These are phyloP conservation scores for Daktulosphaira vitifoliae DNA, from an alignment of 1,140 invertebrate species.

Conservation along the genomic window DNA sequence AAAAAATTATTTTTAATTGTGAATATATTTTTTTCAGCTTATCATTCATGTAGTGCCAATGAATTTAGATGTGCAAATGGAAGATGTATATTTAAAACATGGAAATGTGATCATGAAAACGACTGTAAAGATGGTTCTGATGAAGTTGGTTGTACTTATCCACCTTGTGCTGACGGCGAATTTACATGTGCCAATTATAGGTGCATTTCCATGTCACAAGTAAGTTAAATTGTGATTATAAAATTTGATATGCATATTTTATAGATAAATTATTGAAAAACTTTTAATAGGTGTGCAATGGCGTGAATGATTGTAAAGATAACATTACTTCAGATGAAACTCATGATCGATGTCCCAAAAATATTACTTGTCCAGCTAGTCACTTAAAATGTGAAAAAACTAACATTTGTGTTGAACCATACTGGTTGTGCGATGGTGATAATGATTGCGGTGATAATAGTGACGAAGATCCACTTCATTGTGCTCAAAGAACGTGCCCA, in stretches of 20 bases:
- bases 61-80: conserved; percentile 93
- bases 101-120: conserved; percentile 91
- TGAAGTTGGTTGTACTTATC: conserved; percentile 83
- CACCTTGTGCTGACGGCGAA: conserved; percentile 79
- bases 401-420: conserved; percentile 90
- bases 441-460: conserved; percentile 95
- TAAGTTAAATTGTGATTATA: conserved; percentile 39
- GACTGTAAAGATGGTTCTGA: conserved; percentile 91
- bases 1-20: too few species aligned
- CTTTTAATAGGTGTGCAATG: conserved; percentile 70
- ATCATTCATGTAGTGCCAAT: conserved; percentile 83
- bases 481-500: conserved; percentile 78
- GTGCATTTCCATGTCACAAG: conserved; percentile 74
- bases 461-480: conserved; percentile 85
- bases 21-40: conserved; percentile 59
- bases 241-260: too few species aligned
- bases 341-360: conserved; percentile 71
- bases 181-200: conserved; percentile 88
- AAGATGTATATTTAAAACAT: conserved; percentile 87
- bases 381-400: conserved; percentile 87
- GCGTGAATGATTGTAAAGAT: conserved; percentile 90
- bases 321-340: conserved; percentile 85
- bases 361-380: conserved; percentile 76
- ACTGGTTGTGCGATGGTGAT: conserved; percentile 88
- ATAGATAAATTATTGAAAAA: too few species aligned